Evolutionary conservation across 2,888 invertebrate species (phyloP).

Genomic region (Chironomus tentans): DNA sequence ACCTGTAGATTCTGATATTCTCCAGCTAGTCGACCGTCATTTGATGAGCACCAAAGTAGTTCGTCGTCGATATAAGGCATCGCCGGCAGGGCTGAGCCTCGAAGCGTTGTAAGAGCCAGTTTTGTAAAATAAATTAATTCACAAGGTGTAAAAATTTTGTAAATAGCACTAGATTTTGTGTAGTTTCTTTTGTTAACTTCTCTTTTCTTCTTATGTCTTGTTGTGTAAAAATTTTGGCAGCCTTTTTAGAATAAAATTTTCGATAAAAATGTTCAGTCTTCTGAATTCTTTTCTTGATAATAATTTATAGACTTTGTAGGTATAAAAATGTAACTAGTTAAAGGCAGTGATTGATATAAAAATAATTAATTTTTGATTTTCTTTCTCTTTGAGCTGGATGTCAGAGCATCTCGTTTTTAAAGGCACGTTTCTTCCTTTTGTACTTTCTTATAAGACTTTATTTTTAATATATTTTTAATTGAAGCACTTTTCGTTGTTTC

Average conservation of each 20-base stretch:
- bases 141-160: too few species aligned
- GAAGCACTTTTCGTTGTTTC: slow-evolving; percentile 16
- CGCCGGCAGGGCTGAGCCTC: slow-evolving; percentile 46
- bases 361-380: neutral
- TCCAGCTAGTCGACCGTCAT: slow-evolving; percentile 82
- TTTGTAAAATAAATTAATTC: neutral
- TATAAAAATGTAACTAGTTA: neutral
- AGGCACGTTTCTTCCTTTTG: slow-evolving; percentile 5
- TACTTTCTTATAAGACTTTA: neutral
- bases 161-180: too few species aligned
- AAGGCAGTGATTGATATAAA: slow-evolving; percentile 18
- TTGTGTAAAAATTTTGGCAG: neutral
- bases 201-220: neutral
- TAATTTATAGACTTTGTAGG: neutral
- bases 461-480: neutral
- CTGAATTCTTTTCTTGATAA: neutral
- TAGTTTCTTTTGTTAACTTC: neutral
- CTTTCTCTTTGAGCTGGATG: neutral
- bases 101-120: slow-evolving; percentile 28
- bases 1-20: slow-evolving; percentile 85
- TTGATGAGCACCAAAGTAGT: slow-evolving; percentile 80
- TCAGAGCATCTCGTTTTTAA: neutral
- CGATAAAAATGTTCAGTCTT: slow-evolving; percentile 4
- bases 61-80: slow-evolving; percentile 97
- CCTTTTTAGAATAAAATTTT: neutral